Evolutionary conservation across 2,888 invertebrate genomes (phyloP).

Genomic region (Lasioglossum malachurum): DNA sequence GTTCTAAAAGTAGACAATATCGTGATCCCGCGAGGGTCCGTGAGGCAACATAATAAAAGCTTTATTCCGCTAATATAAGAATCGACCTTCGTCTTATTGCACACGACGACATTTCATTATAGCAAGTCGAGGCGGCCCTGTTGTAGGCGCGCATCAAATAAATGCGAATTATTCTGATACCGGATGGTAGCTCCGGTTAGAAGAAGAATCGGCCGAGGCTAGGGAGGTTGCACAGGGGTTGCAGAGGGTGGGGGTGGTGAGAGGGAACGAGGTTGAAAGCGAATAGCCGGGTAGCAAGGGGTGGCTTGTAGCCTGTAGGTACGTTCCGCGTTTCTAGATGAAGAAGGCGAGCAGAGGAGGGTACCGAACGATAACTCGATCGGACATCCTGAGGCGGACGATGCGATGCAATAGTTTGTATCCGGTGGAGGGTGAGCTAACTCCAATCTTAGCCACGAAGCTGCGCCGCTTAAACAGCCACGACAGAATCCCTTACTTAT

Average conservation of each 20-base stretch:
- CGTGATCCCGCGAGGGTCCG: slow-evolving; percentile 67
- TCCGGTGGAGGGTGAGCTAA: slow-evolving; percentile 78
- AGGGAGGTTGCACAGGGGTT: slow-evolving; percentile 13
- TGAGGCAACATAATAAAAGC: slow-evolving; percentile 72
- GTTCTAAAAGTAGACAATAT: slow-evolving; percentile 66
- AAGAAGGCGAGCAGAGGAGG: slow-evolving; percentile 51
- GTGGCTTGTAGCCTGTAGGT: slow-evolving; percentile 61
- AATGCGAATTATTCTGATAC: slow-evolving; percentile 76
- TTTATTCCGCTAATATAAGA: slow-evolving; percentile 63
- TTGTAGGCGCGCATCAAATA: slow-evolving; percentile 64
- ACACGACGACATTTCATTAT: slow-evolving; percentile 76
- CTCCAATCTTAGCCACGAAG: slow-evolving; percentile 77
- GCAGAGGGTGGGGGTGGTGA: neutral
- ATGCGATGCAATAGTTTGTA: slow-evolving; percentile 80
- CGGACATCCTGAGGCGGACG: slow-evolving; percentile 79
- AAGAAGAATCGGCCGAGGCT: slow-evolving; percentile 17
- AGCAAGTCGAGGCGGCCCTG: slow-evolving; percentile 36
- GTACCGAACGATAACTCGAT: slow-evolving; percentile 77
- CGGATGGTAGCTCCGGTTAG: slow-evolving; percentile 57
- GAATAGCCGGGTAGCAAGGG: slow-evolving; percentile 58
- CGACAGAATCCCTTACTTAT: slow-evolving; percentile 81
- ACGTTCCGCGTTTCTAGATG: slow-evolving; percentile 56
- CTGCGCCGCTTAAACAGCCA: slow-evolving; percentile 78
- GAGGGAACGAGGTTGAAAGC: slow-evolving; percentile 50
- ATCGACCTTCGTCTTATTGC: slow-evolving; percentile 68